These are phyloP conservation scores for Malurus splendens DNA, from an alignment of 2,797 vertebrate genomes.

Conservation along the genomic window DNA sequence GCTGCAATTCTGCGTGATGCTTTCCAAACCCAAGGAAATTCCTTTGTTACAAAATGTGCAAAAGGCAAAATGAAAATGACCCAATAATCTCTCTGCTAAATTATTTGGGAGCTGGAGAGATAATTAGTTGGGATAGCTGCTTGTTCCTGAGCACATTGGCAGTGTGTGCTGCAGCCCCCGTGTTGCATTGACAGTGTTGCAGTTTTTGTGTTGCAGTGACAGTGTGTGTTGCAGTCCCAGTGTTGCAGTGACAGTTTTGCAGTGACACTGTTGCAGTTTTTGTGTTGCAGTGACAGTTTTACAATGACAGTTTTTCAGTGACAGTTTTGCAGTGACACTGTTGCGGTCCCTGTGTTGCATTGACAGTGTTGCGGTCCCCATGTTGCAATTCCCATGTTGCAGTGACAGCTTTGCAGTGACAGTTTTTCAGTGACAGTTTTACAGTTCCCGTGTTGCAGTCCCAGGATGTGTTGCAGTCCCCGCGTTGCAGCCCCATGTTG, in stretches of 20 bases:
- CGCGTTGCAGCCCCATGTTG: no score
- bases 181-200: not conserved
- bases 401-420: no score
- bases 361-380: no score
- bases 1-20: not conserved
- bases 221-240: no score
- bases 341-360: not conserved
- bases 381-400: not conserved
- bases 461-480: no score
- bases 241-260: not conserved
- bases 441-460: no score
- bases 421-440: accelerated
- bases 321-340: not conserved
- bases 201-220: not conserved
- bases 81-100: not conserved
- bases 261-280: not conserved
- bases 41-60: not conserved
- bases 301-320: no score
- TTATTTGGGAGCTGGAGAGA: not conserved
- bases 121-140: no score
- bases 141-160: not conserved
- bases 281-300: not conserved
- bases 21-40: not conserved
- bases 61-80: not conserved
- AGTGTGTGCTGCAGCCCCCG: not conserved